Evolutionary conservation across 2,888 invertebrate species (phyloP), one percentile per base, ranked within the genome.

Genomic region (Papilio gigon): DNA sequence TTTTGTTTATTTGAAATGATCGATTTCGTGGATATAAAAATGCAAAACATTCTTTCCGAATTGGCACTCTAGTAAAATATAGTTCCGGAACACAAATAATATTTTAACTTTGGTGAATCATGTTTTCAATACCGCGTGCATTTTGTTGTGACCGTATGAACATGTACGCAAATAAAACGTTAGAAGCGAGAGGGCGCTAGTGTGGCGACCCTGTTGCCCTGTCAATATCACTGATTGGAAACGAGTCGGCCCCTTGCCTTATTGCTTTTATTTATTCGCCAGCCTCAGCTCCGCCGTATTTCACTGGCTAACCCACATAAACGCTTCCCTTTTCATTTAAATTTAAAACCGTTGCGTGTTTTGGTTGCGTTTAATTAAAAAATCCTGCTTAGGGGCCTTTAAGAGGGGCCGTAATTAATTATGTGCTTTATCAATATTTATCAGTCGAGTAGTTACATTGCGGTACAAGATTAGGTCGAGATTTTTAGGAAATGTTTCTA

Each of bases 141-240:
- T 66, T 60, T 47, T 50, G 59, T 70, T 30, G 67, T 66, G 67
- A 58, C 65, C 66, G 61, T 66, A 53, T 68, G 66, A 66, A 71
- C 72, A 72, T 75, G 69, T 62, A 71, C 73, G 73, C 72, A 78
- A 81, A 84, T 79, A 80, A 81, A 79, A 79, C 74, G 77, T 78
- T 74, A 74, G 69, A 70, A 67, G 66, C 27, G n/a, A 12, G 14
- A 25, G 14, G 37, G 14, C 14, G 25, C 65, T 60, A 53, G 30
- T 73, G 73, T 70, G 66, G 62, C 71, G 70, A 77, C 73, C 69
- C 73, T 71, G 65, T 74, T 76, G 82, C 84, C 84, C 77, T 83
- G 84, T 87, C 86, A 86, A 86, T 87, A 84, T 76, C 78, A 75
- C 78, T 87, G 87, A 87, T 86, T 86, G 85, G 83, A 80, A 81